Evolutionary conservation across 64 coral and sea anemone species (phyloP).

Genomic region (Stichodactyla helianthus): DNA sequence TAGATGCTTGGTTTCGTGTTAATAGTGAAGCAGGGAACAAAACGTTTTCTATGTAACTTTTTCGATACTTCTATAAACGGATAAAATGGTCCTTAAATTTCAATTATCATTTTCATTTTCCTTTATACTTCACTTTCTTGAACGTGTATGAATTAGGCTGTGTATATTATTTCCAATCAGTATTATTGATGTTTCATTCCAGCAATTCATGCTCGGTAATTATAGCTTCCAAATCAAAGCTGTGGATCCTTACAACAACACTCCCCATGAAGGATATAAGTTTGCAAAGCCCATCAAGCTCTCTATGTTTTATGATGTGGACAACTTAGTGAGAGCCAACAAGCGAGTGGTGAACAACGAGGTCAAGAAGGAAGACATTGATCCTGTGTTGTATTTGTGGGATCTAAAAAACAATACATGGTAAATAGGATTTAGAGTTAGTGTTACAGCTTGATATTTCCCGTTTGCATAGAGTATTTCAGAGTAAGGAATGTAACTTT

Average conservation of each 20-base stretch:
- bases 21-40: no score
- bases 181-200: not conserved
- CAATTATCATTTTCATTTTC: no score
- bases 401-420: constrained; percentile 75
- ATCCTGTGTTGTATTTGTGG: constrained; percentile 86
- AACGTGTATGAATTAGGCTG: no score
- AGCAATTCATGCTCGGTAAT: constrained; percentile 97
- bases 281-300: constrained; percentile 79
- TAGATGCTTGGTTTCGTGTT: no score
- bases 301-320: constrained; percentile 84
- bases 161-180: not conserved
- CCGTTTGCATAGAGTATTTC: no score
- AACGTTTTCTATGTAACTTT: no score
- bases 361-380: constrained; percentile 57
- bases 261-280: constrained; percentile 49
- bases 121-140: no score
- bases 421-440: constrained; percentile 4
- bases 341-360: constrained; percentile 72
- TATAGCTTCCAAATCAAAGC: constrained; percentile 95
- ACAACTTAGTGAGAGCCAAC: constrained; percentile 81
- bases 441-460: no score
- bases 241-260: constrained; percentile 59
- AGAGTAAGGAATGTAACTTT: no score
- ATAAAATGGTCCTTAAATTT: no score
- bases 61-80: no score